These are phyloP conservation scores for Didymodactylos carnosus DNA, from an alignment of 2,888 invertebrate genomes.

Conservation along the genomic window DNA sequence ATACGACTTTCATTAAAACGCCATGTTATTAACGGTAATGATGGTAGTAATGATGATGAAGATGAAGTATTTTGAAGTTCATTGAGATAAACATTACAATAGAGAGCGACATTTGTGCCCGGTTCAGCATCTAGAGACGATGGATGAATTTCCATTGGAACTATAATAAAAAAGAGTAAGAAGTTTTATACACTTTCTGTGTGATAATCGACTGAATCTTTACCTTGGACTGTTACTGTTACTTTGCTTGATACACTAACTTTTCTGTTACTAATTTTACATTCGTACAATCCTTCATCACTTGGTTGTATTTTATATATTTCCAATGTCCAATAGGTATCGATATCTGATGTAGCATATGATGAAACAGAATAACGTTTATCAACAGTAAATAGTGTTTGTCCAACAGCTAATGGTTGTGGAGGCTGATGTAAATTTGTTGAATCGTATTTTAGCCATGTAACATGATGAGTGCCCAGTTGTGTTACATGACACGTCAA, in stretches of 20 bases:
- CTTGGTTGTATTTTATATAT: neutral
- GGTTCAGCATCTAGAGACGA: neutral
- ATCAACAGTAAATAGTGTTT: neutral
- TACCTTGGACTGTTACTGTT: neutral
- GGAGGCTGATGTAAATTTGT: no score
- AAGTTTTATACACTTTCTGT: no score
- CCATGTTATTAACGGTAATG: no score
- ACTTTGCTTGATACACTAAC: neutral
- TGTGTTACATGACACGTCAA: neutral
- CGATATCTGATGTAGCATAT: neutral
- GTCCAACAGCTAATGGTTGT: neutral
- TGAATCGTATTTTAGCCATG: neutral
- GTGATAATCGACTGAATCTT: no score
- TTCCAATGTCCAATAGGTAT: neutral
- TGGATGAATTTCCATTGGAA: neutral
- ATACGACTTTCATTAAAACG: neutral
- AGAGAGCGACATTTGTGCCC: neutral
- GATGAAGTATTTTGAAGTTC: neutral
- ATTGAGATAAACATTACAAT: neutral
- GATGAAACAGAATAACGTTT: neutral
- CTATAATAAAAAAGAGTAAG: no score
- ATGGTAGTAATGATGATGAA: no score
- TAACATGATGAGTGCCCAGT: neutral
- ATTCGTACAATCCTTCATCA: neutral
- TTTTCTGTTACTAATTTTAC: neutral